These are phyloP conservation scores for Apogon talboti DNA, from an alignment of 2,797 vertebrate species.

Conservation along the genomic window DNA sequence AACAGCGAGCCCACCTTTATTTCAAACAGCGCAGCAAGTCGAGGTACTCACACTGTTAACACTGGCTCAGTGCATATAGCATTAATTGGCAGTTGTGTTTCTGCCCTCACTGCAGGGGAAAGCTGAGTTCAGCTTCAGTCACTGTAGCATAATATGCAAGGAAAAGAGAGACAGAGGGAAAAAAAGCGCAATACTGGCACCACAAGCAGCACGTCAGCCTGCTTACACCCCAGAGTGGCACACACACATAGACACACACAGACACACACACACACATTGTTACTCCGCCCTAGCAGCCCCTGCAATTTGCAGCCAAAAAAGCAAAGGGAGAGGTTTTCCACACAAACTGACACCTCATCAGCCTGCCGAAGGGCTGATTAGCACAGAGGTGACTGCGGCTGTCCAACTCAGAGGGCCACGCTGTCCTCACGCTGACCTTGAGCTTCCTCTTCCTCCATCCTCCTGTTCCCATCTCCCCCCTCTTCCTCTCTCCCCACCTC, in stretches of 20 bases:
- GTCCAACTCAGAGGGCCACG: slow-evolving; percentile 68
- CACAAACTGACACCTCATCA: slow-evolving; percentile 78
- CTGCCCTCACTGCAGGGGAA: slow-evolving; percentile 77
- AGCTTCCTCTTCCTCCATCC: slow-evolving; percentile 53
- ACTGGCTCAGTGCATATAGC: slow-evolving; percentile 66
- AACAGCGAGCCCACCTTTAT: slow-evolving; percentile 49
- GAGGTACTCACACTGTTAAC: slow-evolving; percentile 68
- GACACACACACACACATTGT: slow-evolving; percentile 44
- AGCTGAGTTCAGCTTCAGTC: slow-evolving; percentile 74
- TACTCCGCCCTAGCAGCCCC: slow-evolving; percentile 70
- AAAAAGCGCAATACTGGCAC: slow-evolving; percentile 76
- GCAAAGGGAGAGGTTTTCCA: slow-evolving; percentile 68
- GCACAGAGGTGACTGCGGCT: slow-evolving; percentile 81
- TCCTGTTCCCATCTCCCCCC: slow-evolving; percentile 31
- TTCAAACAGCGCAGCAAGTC: slow-evolving; percentile 50
- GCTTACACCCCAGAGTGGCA: slow-evolving; percentile 77
- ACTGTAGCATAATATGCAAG: slow-evolving; percentile 77
- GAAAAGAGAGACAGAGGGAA: slow-evolving; percentile 53
- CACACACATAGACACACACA: slow-evolving; percentile 29
- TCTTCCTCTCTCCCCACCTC: slow-evolving; percentile 7
- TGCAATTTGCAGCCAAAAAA: slow-evolving; percentile 78
- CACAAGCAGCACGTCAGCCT: slow-evolving; percentile 74
- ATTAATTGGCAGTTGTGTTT: slow-evolving; percentile 76
- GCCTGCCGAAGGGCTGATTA: slow-evolving; percentile 78
- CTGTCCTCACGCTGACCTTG: slow-evolving; percentile 80